Percentiles rank a stretch among this genome's conserved stretches.
phyloP scores from a whole-genome alignment of 1,140 invertebrate genomes.

The Anoplolepis gracilipes region DNA sequence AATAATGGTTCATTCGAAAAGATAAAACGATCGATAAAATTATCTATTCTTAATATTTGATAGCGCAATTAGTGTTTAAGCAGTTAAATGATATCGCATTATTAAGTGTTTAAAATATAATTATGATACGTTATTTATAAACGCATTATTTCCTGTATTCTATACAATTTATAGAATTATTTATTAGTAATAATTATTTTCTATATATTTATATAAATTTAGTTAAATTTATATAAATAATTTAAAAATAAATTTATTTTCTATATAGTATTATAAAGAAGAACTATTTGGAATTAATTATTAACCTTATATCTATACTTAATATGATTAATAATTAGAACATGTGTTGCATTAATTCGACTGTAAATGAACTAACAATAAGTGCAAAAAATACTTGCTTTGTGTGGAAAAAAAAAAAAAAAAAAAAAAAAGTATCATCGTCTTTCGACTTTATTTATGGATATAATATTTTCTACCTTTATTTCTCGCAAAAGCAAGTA shows the following conservation, averaged over 20 bases:
- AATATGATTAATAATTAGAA: neutral
- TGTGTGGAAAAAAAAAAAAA: neutral
- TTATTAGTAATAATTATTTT: too few species aligned
- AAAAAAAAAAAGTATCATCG: too few species aligned
- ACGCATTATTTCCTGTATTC: neutral
- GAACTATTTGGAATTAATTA: neutral
- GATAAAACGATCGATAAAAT: slow-evolving; percentile 1
- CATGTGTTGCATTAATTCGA: neutral
- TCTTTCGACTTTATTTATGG: neutral
- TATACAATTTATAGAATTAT: neutral
- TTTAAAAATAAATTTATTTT: too few species aligned
- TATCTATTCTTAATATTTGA: slow-evolving; percentile 3
- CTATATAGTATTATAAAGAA: too few species aligned
- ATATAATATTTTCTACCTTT: neutral
- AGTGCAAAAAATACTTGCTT: neutral
- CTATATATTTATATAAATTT: too few species aligned
- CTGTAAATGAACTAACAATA: neutral
- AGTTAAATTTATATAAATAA: too few species aligned
- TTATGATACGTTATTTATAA: neutral
- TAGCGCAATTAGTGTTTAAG: neutral
- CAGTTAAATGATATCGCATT: neutral
- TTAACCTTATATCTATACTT: neutral
- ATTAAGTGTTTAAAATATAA: neutral
- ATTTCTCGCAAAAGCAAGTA: neutral
- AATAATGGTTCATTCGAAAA: neutral